A percentile compares a stretch with the other conserved stretches of the same genome.
These are phyloP conservation scores for Pristionchus exspectatus DNA, from an alignment of 2,888 invertebrate genomes.

Conservation along the genomic window DNA sequence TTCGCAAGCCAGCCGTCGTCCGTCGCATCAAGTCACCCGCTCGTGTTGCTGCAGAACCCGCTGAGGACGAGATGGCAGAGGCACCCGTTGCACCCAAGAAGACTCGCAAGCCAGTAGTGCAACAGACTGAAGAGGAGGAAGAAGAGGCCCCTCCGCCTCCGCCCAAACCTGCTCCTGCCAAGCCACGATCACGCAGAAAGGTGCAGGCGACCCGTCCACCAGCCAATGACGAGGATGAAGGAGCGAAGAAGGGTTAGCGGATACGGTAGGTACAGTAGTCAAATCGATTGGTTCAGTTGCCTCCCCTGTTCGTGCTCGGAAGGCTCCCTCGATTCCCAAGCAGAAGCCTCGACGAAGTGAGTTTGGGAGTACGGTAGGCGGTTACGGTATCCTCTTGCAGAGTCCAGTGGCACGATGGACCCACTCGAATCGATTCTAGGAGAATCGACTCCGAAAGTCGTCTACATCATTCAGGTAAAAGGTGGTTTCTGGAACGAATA, in stretches of 20 bases:
- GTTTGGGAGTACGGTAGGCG: background rate
- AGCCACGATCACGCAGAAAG: conserved; percentile 23
- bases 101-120: conserved; percentile 22
- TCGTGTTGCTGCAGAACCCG: conserved; percentile 4
- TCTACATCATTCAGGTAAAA: conserved; percentile 16
- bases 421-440: background rate
- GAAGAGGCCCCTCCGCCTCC: conserved; percentile 1
- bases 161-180: background rate
- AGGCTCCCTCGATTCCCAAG: background rate
- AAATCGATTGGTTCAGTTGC: background rate
- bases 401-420: background rate
- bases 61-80: conserved; percentile 19
- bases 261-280: conserved; percentile 7
- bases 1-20: conserved; percentile 7
- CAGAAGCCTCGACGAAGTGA: conserved; percentile 12
- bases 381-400: background rate
- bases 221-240: background rate
- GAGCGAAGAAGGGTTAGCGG: background rate
- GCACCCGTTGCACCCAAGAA: conserved; percentile 22
- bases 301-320: background rate
- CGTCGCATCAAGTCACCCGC: background rate
- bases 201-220: background rate
- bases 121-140: conserved; percentile 22
- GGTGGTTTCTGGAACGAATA: background rate
- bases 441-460: background rate